Base-by-base conservation (phyloP, 64 coral and sea anemone genomes). In the Montipora cactus region DNA sequence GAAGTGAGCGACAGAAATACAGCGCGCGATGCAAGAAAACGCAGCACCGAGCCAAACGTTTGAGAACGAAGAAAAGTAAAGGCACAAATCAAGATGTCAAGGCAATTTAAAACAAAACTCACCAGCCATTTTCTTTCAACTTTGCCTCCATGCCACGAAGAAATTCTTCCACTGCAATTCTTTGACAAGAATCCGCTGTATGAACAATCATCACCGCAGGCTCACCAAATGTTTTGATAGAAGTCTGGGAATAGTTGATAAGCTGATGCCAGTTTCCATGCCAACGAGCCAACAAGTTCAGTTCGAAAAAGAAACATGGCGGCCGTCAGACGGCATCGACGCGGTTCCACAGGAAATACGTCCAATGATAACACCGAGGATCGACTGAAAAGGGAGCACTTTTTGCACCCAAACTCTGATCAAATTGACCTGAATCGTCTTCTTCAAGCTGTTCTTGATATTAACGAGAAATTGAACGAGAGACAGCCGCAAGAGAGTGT, bases 51-150 rank as follows among this genome's bases (percentile, higher is more conserved):
- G 64, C 66, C 47, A 6, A 7, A 9, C 18, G 9, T 19, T 85
- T 72, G 47, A 49, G 4, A 11, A 13, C 7, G 21, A 70, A 1
- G 9, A 51, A 72, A 15, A 72, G 0, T 46, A 71, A 49, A 71
- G 1, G 45, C 16, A 72, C 18, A 48, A 86, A 22, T 49, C 20
- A 22, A 71, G 21, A 71, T 72, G 53, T 22, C 44, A 45, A 23
- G 83, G 49, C 50, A 11, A 50, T 64, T 5, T 23, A 66, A 15
- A 92, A 8, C 0, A 85, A 61, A 25, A 68, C 82, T 69, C 88
- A 97, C 96, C 96, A 97, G 88, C 96, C 96, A 95, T 97, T 95
- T 95, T 97, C 96, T 97, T 97, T 97, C 89, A 97, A 95, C 93
- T 97, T 97, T 94, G 93, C 96, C 89, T 97, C 96, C 96, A 97